Evolutionary conservation across 35 echinoderm and acorn worm genomes (phyloP).

Genomic region (Antedon bifida): DNA sequence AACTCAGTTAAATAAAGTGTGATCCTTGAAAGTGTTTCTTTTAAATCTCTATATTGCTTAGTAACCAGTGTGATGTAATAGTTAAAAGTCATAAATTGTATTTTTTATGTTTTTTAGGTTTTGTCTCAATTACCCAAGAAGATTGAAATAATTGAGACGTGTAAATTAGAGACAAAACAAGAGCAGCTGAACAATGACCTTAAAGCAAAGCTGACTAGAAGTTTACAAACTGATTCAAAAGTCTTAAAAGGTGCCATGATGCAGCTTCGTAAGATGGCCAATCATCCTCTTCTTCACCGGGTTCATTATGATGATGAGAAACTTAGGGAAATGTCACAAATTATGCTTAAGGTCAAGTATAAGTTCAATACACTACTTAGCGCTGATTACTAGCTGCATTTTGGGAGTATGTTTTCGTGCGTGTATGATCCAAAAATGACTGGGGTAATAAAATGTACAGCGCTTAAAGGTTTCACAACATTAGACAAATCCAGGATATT

Average conservation of each 20-base stretch:
- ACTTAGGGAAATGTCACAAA: conserved; percentile 65
- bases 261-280: conserved; percentile 81
- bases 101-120: conserved; percentile 29
- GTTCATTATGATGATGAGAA: conserved; percentile 53
- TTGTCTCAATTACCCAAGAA: conserved; percentile 70
- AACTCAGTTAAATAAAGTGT: too few relatives aligned
- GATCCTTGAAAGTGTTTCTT: too few relatives aligned
- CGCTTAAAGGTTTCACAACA: too few relatives aligned
- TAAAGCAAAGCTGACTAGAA: conserved; percentile 18
- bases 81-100: too few relatives aligned
- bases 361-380: too few relatives aligned
- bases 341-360: conserved; percentile 83
- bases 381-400: too few relatives aligned
- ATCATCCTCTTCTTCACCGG: conserved; percentile 62
- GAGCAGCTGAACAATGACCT: conserved; percentile 36
- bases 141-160: conserved; percentile 33
- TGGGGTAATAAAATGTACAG: too few relatives aligned
- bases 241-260: conserved; percentile 64
- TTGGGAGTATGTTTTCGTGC: too few relatives aligned
- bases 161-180: conserved; percentile 40
- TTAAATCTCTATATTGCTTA: too few relatives aligned
- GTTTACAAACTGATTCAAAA: not conserved
- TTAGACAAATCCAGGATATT: too few relatives aligned
- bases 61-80: too few relatives aligned
- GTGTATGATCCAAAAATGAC: too few relatives aligned